A percentile compares a stretch with the other conserved stretches of the same genome.
phyloP scores from a whole-genome alignment of 2,888 invertebrate genomes.

The Phalangium opilio region DNA sequence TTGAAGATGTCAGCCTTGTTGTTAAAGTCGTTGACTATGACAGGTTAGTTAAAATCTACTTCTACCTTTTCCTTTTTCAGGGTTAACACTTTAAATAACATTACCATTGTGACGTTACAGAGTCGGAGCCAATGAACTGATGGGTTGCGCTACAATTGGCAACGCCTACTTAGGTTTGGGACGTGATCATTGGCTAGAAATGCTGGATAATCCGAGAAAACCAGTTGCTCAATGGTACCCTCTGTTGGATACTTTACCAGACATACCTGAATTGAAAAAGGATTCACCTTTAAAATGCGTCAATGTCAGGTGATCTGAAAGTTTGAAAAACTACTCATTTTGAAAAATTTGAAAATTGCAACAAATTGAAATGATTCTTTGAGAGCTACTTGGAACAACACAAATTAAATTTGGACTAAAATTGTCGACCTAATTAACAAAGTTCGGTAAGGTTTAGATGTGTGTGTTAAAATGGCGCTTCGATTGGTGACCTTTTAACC shows the following conservation, averaged over 20 bases:
- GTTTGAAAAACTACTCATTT: background rate
- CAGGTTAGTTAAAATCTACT: conserved; percentile 42
- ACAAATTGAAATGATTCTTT: too few species aligned
- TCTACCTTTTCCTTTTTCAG: too few species aligned
- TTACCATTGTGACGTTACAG: conserved; percentile 34
- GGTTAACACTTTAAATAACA: too few species aligned
- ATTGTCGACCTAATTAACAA: too few species aligned
- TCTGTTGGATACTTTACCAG: conserved; percentile 44
- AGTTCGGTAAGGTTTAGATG: too few species aligned
- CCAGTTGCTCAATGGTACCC: conserved; percentile 75
- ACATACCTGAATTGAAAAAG: conserved; percentile 12
- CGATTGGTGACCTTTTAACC: too few species aligned
- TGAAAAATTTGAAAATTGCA: too few species aligned
- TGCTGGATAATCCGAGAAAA: conserved; percentile 65
- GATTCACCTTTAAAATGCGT: conserved; percentile 15
- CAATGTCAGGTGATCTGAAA: conserved; percentile 14
- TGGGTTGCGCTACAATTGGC: conserved; percentile 63
- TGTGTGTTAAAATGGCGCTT: too few species aligned
- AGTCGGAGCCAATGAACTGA: conserved; percentile 69
- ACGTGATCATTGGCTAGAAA: conserved; percentile 67
- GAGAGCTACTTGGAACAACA: too few species aligned
- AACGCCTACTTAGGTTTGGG: conserved; percentile 57
- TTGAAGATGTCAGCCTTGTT: conserved; percentile 62
- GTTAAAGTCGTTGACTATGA: conserved; percentile 80
- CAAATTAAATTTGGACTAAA: too few species aligned